Evolutionary conservation across 2,113 vertebrate species (phyloP).

Genomic region (Heterocephalus glaber): DNA sequence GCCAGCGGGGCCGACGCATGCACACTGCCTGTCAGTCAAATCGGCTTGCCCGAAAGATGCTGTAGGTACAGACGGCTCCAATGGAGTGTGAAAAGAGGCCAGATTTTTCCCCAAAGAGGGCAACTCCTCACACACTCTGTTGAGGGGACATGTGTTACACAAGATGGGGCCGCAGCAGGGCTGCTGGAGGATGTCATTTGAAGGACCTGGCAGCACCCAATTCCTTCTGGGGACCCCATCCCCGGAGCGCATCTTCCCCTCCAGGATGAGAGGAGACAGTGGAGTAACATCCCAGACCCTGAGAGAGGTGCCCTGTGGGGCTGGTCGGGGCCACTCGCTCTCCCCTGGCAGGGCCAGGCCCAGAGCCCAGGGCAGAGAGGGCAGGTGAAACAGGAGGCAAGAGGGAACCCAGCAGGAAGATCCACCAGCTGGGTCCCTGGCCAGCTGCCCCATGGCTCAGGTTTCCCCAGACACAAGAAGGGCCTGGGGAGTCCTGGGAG

Average conservation of each 20-base stretch:
- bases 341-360: neutral
- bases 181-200: neutral
- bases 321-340: neutral
- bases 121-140: neutral
- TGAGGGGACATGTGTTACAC: neutral
- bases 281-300: neutral
- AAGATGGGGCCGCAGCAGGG: neutral
- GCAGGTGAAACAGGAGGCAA: neutral
- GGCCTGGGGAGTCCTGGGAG: neutral
- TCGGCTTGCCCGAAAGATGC: neutral
- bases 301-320: neutral
- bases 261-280: neutral
- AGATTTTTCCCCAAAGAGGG: neutral
- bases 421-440: neutral
- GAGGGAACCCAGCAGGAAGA: neutral
- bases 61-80: neutral
- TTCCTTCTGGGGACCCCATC: neutral
- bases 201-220: neutral
- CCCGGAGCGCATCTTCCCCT: neutral
- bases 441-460: neutral
- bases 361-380: neutral
- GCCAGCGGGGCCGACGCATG: neutral
- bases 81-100: neutral
- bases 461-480: neutral
- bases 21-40: neutral